Base-by-base conservation (phyloP, 2,888 invertebrate genomes). In the Meloe dianella region DNA sequence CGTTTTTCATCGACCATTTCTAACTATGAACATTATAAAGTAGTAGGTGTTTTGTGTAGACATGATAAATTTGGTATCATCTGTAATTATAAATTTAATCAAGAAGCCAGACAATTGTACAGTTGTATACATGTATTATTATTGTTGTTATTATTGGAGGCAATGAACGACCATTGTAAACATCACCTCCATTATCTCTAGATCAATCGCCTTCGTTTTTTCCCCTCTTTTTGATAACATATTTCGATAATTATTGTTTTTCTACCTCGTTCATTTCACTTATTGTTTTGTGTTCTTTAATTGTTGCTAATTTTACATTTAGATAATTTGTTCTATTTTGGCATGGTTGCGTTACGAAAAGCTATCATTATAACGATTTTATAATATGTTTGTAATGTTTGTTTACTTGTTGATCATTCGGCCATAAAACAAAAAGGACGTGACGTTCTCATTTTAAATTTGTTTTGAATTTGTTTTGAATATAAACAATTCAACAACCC, bases 71-170 rank as follows among this genome's bases (percentile, higher is more conserved):
- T 47, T 30, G 56, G 29, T 32, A 47, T 51, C 61, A 30, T 59
- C 62, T 66, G 60, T 70, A 71, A 70, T 68, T 73, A 71, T 70
- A 74, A 74, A 65, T 70, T 71, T 71, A 72, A 73, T 74, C 73
- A 75, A 74, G 74, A 73, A 73, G 74, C 74, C 78, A 77, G 77
- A 78, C 76, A 77, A 75, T 76, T 74, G 75, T 77, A 77, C 74
- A 77, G 70, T 74, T 71, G 14, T 38, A 38, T 38, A 38, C 2
- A 38, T n/a, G n/a, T 41, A 17, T 51, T 22, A 10, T 20, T 51
- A 22, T 51, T 51, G 47, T 51, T 73, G 67, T 73, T 75, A 71
- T 74, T 75, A 71, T 71, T 71, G 73, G 72, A 75, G 76, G 74
- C 77, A 76, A 74, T 75, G 77, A 75, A 77, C 77, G 76, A 70